Evolutionary conservation across 1,140 invertebrate species (phyloP).

Genomic region (Drosophila bocki): DNA sequence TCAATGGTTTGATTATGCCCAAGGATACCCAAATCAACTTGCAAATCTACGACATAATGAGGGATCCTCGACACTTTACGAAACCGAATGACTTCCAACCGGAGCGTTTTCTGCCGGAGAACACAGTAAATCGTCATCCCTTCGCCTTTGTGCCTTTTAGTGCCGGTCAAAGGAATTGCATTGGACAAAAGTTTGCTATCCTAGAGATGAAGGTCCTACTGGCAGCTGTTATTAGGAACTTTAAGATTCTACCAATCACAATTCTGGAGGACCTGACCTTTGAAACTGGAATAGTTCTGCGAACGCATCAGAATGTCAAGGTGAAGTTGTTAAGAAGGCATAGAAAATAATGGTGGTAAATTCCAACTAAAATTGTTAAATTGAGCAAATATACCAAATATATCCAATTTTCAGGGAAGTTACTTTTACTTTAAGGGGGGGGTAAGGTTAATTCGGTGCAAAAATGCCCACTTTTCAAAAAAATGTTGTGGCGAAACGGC

Average conservation of each 20-base stretch:
- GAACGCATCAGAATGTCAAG: slow-evolving; percentile 52
- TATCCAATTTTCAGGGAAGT: too few species aligned
- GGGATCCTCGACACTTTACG: slow-evolving; percentile 87
- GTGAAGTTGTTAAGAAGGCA: slow-evolving; percentile 19
- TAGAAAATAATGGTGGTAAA: background rate
- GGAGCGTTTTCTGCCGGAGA: slow-evolving; percentile 90
- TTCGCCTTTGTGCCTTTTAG: slow-evolving; percentile 88
- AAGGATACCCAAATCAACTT: slow-evolving; percentile 85
- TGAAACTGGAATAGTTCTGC: slow-evolving; percentile 62
- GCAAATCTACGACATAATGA: slow-evolving; percentile 87
- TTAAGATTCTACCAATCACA: slow-evolving; percentile 57
- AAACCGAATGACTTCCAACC: slow-evolving; percentile 91
- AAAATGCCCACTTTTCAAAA: too few species aligned
- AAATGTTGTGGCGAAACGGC: too few species aligned
- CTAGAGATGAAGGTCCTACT: slow-evolving; percentile 85
- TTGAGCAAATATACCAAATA: background rate
- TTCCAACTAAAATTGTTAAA: too few species aligned
- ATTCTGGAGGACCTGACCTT: slow-evolving; percentile 51
- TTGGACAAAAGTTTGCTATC: slow-evolving; percentile 85
- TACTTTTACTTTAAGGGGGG: too few species aligned
- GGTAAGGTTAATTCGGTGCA: too few species aligned
- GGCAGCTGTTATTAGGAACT: slow-evolving; percentile 81
- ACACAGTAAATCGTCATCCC: slow-evolving; percentile 83
- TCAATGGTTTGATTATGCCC: slow-evolving; percentile 85
- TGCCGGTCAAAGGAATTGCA: slow-evolving; percentile 79